These are phyloP conservation scores for Paradoxurus hermaphroditus DNA, from an alignment of 2,113 vertebrate species.

Conservation along the genomic window DNA sequence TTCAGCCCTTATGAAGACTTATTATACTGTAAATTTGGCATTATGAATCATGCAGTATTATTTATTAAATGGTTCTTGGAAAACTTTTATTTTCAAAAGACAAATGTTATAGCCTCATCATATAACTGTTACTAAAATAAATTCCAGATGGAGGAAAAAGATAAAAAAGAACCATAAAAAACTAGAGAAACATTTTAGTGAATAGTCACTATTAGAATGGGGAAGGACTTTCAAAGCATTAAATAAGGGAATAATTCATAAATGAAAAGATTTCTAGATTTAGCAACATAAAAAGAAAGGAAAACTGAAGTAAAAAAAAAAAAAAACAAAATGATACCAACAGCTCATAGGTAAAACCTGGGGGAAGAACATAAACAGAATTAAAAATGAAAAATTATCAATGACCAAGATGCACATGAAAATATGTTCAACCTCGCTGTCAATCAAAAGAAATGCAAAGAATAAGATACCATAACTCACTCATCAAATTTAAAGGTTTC, in stretches of 20 bases:
- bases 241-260: constrained; percentile 24
- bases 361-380: not conserved
- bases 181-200: not conserved
- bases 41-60: constrained; percentile 11
- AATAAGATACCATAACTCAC: not conserved
- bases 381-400: constrained; percentile 40
- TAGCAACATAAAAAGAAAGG: not conserved
- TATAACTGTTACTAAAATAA: constrained; percentile 56
- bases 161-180: constrained; percentile 28
- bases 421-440: not conserved
- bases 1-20: not conserved
- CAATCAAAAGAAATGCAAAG: constrained; percentile 37
- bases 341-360: not conserved
- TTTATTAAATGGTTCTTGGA: constrained; percentile 16
- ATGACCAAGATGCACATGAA: not conserved
- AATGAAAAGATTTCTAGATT: constrained; percentile 35
- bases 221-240: constrained; percentile 8
- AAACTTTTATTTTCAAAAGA: constrained; percentile 42
- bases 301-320: not conserved
- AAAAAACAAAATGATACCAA: constrained; percentile 40
- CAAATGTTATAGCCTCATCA: constrained; percentile 24
- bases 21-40: not conserved
- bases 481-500: not conserved
- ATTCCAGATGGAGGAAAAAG: constrained; percentile 36
- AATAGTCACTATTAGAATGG: constrained; percentile 18